Percentiles rank a stretch among this genome's conserved stretches.
Evolutionary conservation across 2,888 invertebrate species (phyloP).

Genomic region (Parapristionchus giblindavisi): DNA sequence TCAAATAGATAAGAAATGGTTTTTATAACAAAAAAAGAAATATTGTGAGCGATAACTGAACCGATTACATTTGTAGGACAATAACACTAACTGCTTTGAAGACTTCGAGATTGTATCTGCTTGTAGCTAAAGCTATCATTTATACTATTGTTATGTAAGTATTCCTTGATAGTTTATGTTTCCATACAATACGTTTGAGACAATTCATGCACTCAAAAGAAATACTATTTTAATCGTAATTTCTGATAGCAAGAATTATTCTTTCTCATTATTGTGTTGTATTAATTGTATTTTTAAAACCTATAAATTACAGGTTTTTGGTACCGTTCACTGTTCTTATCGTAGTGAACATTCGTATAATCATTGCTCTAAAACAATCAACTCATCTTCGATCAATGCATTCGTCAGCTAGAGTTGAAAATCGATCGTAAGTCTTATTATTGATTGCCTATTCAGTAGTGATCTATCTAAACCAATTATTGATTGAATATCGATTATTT

Average conservation of each 20-base stretch:
- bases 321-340: slow-evolving; percentile 66
- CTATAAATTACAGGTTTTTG: slow-evolving; percentile 24
- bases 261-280: neutral
- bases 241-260: neutral
- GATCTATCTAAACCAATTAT: neutral
- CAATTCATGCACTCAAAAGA: neutral
- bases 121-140: slow-evolving; percentile 41
- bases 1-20: no score
- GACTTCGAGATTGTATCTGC: slow-evolving; percentile 24
- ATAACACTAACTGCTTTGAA: slow-evolving; percentile 55
- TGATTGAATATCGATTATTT: neutral
- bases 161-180: neutral
- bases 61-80: slow-evolving; percentile 40
- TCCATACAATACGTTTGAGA: neutral
- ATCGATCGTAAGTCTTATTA: slow-evolving; percentile 27
- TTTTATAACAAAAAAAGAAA: neutral
- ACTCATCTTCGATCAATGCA: slow-evolving; percentile 31
- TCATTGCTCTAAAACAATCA: slow-evolving; percentile 53
- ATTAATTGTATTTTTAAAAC: neutral
- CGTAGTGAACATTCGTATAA: slow-evolving; percentile 65
- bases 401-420: slow-evolving; percentile 29
- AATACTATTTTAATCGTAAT: no score
- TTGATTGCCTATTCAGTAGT: neutral
- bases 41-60: neutral
- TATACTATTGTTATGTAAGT: slow-evolving; percentile 67